Evolutionary conservation across 2,113 vertebrate species (phyloP).

Genomic region (Hippocampus barbouri): DNA sequence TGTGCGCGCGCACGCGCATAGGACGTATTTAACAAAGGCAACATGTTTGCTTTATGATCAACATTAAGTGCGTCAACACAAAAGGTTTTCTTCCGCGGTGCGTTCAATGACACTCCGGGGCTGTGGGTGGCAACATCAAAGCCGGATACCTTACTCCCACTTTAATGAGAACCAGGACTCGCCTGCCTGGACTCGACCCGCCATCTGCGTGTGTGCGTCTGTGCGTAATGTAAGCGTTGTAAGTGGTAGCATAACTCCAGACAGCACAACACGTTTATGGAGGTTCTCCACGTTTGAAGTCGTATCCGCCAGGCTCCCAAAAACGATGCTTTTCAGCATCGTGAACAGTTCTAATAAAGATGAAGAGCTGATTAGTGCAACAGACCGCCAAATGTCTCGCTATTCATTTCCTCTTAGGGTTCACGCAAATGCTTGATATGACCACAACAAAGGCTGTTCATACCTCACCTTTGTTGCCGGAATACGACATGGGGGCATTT

Average conservation of each 20-base stretch:
- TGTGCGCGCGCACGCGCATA: neutral
- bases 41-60: conserved; percentile 74
- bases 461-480: conserved; percentile 59
- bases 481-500: conserved; percentile 59
- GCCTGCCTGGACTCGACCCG: conserved; percentile 73
- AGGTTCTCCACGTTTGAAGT: conserved; percentile 56
- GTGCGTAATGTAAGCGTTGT: conserved; percentile 40
- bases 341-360: conserved; percentile 59
- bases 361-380: conserved; percentile 49
- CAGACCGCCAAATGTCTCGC: conserved; percentile 41
- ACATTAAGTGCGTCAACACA: conserved; percentile 66
- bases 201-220: conserved; percentile 67
- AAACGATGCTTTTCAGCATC: conserved; percentile 22
- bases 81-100: conserved; percentile 67
- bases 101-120: conserved; percentile 70
- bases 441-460: conserved; percentile 63
- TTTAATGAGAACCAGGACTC: conserved; percentile 79
- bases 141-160: conserved; percentile 62
- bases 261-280: conserved; percentile 54
- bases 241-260: conserved; percentile 57
- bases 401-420: conserved; percentile 52
- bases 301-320: conserved; percentile 28
- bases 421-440: conserved; percentile 46
- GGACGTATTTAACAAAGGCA: conserved; percentile 72
- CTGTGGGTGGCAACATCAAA: conserved; percentile 79